These are phyloP conservation scores for Nothocercus julius DNA, from an alignment of 2,113 vertebrate genomes.

Conservation along the genomic window DNA sequence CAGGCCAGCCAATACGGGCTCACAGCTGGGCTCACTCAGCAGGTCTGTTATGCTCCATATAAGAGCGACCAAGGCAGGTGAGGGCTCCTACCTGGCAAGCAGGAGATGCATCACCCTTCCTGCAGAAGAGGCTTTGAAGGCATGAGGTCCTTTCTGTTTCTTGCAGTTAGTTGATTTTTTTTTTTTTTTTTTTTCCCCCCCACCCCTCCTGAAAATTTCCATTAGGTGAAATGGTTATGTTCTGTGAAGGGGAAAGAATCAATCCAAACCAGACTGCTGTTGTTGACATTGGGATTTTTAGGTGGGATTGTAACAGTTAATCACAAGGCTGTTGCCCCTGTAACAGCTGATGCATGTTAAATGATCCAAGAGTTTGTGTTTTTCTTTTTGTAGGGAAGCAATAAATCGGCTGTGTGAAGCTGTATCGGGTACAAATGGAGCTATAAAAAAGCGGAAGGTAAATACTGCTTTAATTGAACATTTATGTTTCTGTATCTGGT, in stretches of 20 bases:
- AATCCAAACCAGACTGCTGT: background rate
- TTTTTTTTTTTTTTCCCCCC: background rate
- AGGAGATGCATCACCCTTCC: background rate
- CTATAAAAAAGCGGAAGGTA: slow-evolving; percentile 86
- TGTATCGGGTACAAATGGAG: slow-evolving; percentile 79
- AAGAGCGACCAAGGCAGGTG: background rate
- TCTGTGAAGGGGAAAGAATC: background rate
- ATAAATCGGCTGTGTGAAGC: slow-evolving; percentile 91
- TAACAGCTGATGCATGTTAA: slow-evolving; percentile 36
- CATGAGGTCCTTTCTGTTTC: background rate
- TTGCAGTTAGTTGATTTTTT: background rate
- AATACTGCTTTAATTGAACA: slow-evolving; percentile 33
- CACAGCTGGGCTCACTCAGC: background rate
- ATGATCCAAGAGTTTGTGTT: slow-evolving; percentile 31
- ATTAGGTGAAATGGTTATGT: background rate
- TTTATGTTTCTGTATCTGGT: background rate
- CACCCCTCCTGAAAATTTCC: background rate
- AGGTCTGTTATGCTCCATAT: background rate
- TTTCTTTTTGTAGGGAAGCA: slow-evolving; percentile 85
- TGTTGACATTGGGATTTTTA: background rate
- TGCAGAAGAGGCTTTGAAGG: background rate
- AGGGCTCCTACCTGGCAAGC: background rate
- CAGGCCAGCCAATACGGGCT: background rate
- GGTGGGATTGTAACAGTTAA: slow-evolving; percentile 7
- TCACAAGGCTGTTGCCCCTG: background rate